Evolutionary conservation across 2,888 invertebrate species (phyloP), one percentile per base, ranked within the genome.

Genomic region (Acanthopleura granulata): DNA sequence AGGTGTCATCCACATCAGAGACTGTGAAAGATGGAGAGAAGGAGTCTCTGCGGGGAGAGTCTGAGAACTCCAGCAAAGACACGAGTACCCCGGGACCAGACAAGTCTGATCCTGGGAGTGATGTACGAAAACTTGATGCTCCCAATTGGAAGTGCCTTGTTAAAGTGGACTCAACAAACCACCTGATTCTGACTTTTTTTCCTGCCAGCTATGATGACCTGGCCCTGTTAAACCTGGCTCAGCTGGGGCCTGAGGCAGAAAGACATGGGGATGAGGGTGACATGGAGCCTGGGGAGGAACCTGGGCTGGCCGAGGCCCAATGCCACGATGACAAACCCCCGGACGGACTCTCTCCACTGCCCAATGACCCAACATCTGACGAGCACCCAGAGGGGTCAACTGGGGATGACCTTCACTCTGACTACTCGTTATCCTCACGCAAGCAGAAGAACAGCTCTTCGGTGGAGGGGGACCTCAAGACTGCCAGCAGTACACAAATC

Each of bases 71-170:
- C 22, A 22, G 25, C 6, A 27, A 66, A 14, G 25, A 27, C 16
- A 12, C 66, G 61, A 49, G 29, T 16, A n/a, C 14, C 62, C 76
- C 72, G 16, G 29, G 40, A 15, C n/a, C 15, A 29, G 49, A 72
- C 18, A 50, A 49, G 15, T 72, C 72, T 49, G 50, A 15, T 11
- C 22, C n/a, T 49, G 22, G 29, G 12, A 18, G 29, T 25, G 16
- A 30, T 30, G 57, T 29, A n/a, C 30, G 30, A 71, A 25, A 40
- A 16, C 29, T 61, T 40, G 71, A 27, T 15, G n/a, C 57, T 27
- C 83, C 88, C 6, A 91, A 92, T 78, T 94, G 94, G 94, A 91
- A 93, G 75, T 94, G 94, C 87, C 94, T 93, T 84, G 91, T 94
- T 49, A 94, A 93, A 89, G 93, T 93, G 18, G 91, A 93, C 50